Conservation (phyloP, 2,888 invertebrate genomes). For the Euclidia mi region DNA sequence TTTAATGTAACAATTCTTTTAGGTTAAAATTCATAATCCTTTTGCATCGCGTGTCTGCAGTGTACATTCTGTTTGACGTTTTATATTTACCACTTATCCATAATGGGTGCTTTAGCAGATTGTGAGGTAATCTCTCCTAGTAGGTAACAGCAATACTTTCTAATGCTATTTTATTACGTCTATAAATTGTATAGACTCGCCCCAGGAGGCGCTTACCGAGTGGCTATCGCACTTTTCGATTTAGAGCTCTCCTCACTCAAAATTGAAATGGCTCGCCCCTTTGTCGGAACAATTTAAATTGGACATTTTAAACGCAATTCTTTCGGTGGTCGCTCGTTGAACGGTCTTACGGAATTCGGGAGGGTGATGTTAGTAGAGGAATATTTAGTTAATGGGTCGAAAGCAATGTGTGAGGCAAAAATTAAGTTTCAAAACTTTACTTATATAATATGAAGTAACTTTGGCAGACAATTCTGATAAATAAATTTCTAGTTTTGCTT, state of each 20-base stretch:
- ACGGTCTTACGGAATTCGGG: constrained; percentile 30
- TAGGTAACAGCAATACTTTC: constrained; percentile 64
- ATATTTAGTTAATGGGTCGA: neutral
- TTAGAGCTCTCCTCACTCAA: constrained; percentile 82
- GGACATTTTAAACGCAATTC: constrained; percentile 79
- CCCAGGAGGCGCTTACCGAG: constrained; percentile 83
- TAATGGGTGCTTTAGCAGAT: constrained; percentile 51
- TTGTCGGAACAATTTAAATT: constrained; percentile 83
- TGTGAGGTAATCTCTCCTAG: constrained; percentile 50
- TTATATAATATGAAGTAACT: neutral
- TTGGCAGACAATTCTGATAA: too few species aligned
- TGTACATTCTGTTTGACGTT: constrained; percentile 18
- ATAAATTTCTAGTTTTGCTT: too few species aligned
- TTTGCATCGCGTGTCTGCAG: neutral
- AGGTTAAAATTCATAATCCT: constrained; percentile 2
- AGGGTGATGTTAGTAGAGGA: constrained; percentile 40
- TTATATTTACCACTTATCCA: constrained; percentile 39
- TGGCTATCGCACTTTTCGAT: constrained; percentile 84
- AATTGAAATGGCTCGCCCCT: constrained; percentile 84
- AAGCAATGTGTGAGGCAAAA: neutral
- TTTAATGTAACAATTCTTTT: constrained; percentile 29
- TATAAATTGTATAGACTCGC: constrained; percentile 85
- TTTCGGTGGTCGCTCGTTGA: constrained; percentile 56
- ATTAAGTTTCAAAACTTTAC: too few species aligned
- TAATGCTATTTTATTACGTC: constrained; percentile 84